phyloP scores from a whole-genome alignment of 2,113 vertebrate genomes.

The Cynocephalus volans region DNA sequence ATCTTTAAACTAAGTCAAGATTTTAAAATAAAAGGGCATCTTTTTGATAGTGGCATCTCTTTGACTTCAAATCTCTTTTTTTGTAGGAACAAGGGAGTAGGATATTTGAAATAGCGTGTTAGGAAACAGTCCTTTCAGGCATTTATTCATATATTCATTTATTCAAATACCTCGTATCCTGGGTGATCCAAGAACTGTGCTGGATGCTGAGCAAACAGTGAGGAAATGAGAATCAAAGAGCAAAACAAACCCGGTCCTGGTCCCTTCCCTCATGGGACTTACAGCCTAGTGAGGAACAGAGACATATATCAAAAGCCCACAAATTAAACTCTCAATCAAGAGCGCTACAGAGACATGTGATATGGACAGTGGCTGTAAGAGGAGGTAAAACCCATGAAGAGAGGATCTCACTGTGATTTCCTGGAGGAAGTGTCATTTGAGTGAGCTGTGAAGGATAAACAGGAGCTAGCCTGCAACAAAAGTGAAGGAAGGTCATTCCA shows the following conservation, averaged over 20 bases:
- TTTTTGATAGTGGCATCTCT: background rate
- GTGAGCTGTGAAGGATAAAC: background rate
- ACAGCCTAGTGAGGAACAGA: background rate
- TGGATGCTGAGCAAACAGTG: background rate
- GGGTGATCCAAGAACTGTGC: background rate
- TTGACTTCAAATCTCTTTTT: conserved; percentile 19
- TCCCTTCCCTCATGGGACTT: background rate
- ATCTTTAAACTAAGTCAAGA: background rate
- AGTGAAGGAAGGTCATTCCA: background rate
- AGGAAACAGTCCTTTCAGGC: background rate
- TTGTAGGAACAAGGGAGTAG: background rate
- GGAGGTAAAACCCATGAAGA: background rate
- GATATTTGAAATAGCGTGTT: background rate
- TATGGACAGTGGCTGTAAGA: background rate
- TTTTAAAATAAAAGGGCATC: background rate
- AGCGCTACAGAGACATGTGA: background rate
- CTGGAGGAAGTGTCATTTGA: background rate
- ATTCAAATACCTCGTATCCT: background rate
- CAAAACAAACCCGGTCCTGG: background rate
- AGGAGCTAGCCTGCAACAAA: background rate
- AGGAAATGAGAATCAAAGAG: background rate
- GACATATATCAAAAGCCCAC: background rate
- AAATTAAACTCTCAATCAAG: background rate
- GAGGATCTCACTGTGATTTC: background rate
- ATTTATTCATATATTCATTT: conserved; percentile 13